These are phyloP conservation scores for Burhinus bistriatus DNA, from an alignment of 2,113 vertebrate species.

Conservation along the genomic window DNA sequence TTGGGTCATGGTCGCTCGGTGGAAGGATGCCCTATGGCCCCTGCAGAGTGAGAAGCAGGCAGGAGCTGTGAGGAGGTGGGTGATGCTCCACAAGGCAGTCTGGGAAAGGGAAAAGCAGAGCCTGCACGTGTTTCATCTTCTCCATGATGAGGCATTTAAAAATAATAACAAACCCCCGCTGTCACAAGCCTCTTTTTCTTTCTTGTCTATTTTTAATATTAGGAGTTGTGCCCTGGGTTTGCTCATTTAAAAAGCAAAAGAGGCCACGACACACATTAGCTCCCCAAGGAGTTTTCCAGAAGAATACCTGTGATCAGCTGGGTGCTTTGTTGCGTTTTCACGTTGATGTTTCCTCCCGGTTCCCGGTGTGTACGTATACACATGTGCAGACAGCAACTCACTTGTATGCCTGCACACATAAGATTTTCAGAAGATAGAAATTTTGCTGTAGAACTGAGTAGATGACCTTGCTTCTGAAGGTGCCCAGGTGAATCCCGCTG, in stretches of 20 bases:
- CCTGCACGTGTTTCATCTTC: not conserved
- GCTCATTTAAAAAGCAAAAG: not conserved
- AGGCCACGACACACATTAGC: accelerated
- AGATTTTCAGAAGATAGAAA: not conserved
- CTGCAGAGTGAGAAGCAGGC: not conserved
- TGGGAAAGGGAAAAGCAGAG: not conserved
- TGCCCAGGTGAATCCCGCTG: not conserved
- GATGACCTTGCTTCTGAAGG: not conserved
- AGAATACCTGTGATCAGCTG: not conserved
- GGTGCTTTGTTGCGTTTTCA: not conserved
- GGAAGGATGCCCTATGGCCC: not conserved
- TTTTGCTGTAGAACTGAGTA: accelerated
- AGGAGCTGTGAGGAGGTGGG: not conserved
- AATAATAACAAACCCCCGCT: not conserved
- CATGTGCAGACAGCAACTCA: accelerated
- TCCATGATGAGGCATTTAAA: not conserved
- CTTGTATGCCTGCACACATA: not conserved
- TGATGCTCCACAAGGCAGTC: not conserved
- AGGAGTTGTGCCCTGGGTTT: not conserved
- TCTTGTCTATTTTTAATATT: not conserved
- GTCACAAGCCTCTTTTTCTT: not conserved
- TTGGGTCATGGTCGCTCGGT: not conserved
- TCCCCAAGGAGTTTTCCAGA: not conserved
- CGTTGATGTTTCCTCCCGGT: not conserved
- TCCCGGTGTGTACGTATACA: accelerated